These are phyloP conservation scores for Sycophaga agraensis DNA, from an alignment of 1,140 invertebrate species.

Conservation along the genomic window DNA sequence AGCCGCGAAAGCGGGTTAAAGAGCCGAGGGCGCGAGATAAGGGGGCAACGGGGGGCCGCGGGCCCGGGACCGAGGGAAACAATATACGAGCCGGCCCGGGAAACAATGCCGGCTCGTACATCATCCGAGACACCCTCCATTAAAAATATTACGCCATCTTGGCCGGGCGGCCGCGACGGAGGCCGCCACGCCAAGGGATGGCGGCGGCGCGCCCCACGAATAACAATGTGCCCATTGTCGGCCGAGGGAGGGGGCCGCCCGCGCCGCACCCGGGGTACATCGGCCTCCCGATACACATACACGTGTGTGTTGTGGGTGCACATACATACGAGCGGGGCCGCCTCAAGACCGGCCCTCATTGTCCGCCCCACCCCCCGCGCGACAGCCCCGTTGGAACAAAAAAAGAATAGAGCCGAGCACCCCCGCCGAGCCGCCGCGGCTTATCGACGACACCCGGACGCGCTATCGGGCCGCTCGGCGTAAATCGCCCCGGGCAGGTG, in stretches of 20 bases:
- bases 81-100: conserved; percentile 48
- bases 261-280: conserved; percentile 40
- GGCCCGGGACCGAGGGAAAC: conserved; percentile 33
- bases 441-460: too few relatives aligned
- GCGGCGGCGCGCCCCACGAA: conserved; percentile 38
- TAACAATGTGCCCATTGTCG: conserved; percentile 48
- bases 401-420: conserved; percentile 27
- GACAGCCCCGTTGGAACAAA: conserved; percentile 15
- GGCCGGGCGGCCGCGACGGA: too few relatives aligned
- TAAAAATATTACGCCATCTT: conserved; percentile 55
- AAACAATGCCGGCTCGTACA: conserved; percentile 50
- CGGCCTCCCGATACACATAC: conserved; percentile 47
- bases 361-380: conserved; percentile 6
- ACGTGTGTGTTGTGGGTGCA: too few relatives aligned
- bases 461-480: too few relatives aligned
- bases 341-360: conserved; percentile 36
- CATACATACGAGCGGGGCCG: too few relatives aligned
- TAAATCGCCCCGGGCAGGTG: too few relatives aligned
- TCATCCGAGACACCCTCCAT: conserved; percentile 52
- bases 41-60: background rate
- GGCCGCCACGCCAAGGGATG: too few relatives aligned
- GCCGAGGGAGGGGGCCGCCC: too few relatives aligned
- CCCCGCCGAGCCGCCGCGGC: too few relatives aligned
- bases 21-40: background rate
- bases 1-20: background rate